Evolutionary conservation across 2,888 invertebrate genomes (phyloP), one percentile per base, ranked within the genome.

Genomic region (Anodontia alba): DNA sequence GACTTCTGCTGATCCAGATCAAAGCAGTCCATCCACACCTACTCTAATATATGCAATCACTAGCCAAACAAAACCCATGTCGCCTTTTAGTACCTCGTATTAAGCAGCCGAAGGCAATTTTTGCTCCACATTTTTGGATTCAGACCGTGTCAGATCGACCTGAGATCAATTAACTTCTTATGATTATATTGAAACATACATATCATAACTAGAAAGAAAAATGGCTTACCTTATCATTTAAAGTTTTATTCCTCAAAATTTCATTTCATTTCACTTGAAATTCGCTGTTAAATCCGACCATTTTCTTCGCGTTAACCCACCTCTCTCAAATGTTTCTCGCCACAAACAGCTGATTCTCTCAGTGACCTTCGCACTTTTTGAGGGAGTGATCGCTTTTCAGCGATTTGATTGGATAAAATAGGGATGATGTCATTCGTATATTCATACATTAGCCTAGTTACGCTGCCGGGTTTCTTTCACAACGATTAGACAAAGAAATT

Each of bases 271-370:
- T 62, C 62, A 62, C 62, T 33, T 62, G 62, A 62, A 62, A 62
- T 12, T 62, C 62, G 62, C 62, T 33, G 33, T 62, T 29, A 33
- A 62, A 62, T 62, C 62, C 62, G 62, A 62, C 33, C 62, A 62
- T 62, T 62, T 62, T 62, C 62, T 33, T 33, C 31, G 62, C 62
- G 62, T 62, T 62, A 31, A 20, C 62, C 62, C 62, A 62, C 62
- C 62, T 62, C 62, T 62, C 62, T 84, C 49, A 70, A 78, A 33
- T 78, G 57, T 10, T 76, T 83, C 83, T 36, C 70, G 85, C 85
- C 85, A 78, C 85, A 85, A 85, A 85, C 85, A 85, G 85, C 85
- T 85, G 85, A 85, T 85, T 72, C 73, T 72, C 51, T 74, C 78
- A 73, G 42, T 82, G 82, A 82, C 82, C 81, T 81, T 85, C 78